Percentiles rank a stretch among this genome's conserved stretches.
phyloP scores from a whole-genome alignment of 2,888 invertebrate genomes.

The Apoda limacodes region DNA sequence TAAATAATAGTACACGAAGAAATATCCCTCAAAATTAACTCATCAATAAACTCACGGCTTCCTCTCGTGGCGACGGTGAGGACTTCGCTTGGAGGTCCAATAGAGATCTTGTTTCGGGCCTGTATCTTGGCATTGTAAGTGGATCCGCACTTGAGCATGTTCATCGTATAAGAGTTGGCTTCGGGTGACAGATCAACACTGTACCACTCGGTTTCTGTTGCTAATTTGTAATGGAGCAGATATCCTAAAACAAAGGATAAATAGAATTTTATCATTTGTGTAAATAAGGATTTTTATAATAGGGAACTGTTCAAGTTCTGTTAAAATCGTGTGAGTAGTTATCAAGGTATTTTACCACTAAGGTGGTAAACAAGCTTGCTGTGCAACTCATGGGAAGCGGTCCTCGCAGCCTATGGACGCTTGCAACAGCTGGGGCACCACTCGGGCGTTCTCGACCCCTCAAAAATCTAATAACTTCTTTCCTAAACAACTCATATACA shows the following conservation, averaged over 20 bases:
- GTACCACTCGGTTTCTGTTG: conserved; percentile 77
- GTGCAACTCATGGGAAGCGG: too few species aligned
- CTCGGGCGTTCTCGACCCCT: too few species aligned
- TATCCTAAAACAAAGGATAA: conserved; percentile 71
- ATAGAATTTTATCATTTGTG: too few species aligned
- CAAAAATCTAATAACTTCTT: too few species aligned
- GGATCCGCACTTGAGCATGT: conserved; percentile 82
- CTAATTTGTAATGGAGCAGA: conserved; percentile 75
- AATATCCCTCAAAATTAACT: neutral
- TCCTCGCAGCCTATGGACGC: too few species aligned
- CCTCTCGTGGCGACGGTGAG: conserved; percentile 81
- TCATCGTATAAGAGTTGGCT: conserved; percentile 76
- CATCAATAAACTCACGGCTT: conserved; percentile 59
- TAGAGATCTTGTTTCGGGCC: conserved; percentile 81
- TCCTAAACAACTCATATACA: too few species aligned
- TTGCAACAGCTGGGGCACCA: too few species aligned
- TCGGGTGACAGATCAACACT: conserved; percentile 80
- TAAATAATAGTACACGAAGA: neutral
- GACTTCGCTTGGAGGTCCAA: conserved; percentile 75
- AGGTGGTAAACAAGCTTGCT: too few species aligned
- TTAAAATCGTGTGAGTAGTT: too few species aligned
- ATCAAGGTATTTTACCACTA: too few species aligned
- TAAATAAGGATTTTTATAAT: conserved; percentile 28
- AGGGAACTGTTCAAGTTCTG: neutral
- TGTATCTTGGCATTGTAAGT: conserved; percentile 80